Evolutionary conservation across 2,888 invertebrate species (phyloP).

Genomic region (Philopedon plagiatum): DNA sequence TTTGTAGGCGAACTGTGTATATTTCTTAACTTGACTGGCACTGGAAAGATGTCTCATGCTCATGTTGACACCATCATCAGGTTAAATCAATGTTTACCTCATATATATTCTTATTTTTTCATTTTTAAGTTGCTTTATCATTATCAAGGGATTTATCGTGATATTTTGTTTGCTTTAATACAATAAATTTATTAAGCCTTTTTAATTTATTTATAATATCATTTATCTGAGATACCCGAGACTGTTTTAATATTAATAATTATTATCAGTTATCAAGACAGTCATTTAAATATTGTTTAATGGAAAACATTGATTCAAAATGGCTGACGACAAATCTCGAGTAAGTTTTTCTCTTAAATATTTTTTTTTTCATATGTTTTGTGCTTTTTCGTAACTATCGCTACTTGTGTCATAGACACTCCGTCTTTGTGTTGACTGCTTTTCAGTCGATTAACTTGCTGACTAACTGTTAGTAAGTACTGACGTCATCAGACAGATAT

Average conservation of each 20-base stretch:
- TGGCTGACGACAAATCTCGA: conserved; percentile 33
- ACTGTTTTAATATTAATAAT: conserved; percentile 54
- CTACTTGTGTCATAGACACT: neutral
- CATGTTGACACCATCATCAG: conserved; percentile 38
- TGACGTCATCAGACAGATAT: too few species aligned
- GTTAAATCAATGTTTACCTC: conserved; percentile 45
- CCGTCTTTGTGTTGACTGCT: too few species aligned
- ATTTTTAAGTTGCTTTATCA: conserved; percentile 32
- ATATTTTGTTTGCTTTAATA: conserved; percentile 42
- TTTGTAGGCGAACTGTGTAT: too few species aligned
- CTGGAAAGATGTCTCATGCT: conserved; percentile 25
- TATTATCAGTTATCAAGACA: conserved; percentile 54
- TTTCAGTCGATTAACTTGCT: too few species aligned
- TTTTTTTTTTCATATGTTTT: neutral
- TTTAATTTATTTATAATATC: conserved; percentile 53
- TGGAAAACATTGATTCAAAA: conserved; percentile 39
- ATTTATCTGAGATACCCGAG: conserved; percentile 44
- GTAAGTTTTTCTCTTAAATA: conserved; percentile 41
- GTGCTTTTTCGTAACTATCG: neutral
- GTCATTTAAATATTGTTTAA: conserved; percentile 59
- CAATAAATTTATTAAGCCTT: conserved; percentile 51
- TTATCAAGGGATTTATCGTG: conserved; percentile 46
- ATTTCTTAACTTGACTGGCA: conserved; percentile 9
- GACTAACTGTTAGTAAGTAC: too few species aligned
- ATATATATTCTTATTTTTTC: conserved; percentile 28